Percentiles rank a stretch among this genome's conserved stretches.
Evolutionary conservation across 1,140 invertebrate genomes (phyloP).

Genomic region (Leguminivora glycinivorella): DNA sequence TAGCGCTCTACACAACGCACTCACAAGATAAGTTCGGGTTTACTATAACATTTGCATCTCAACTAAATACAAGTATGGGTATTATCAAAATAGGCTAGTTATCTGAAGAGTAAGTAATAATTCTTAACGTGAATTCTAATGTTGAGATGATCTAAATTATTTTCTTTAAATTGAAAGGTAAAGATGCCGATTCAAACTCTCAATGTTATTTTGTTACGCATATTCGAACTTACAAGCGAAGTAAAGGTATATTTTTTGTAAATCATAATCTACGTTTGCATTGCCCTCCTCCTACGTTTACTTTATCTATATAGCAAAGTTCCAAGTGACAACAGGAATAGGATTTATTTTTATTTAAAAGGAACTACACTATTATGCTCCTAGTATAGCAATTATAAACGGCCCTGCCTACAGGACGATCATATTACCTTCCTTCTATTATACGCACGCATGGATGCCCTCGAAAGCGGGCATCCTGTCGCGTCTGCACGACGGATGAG

Average conservation of each 20-base stretch:
- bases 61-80: background rate
- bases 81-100: background rate
- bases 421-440: constrained; percentile 6
- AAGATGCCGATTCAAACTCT: too few species aligned
- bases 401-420: constrained; percentile 14
- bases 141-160: too few species aligned
- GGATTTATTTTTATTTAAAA: background rate
- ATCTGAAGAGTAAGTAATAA: too few species aligned
- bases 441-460: constrained; percentile 24
- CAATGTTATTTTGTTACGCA: too few species aligned
- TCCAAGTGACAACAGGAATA: background rate
- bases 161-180: too few species aligned
- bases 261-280: too few species aligned
- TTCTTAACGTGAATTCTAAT: too few species aligned
- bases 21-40: background rate
- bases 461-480: constrained; percentile 13
- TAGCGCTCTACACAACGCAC: background rate
- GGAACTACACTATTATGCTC: background rate
- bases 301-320: background rate
- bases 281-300: too few species aligned
- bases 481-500: background rate
- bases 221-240: too few species aligned
- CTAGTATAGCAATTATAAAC: constrained; percentile 14
- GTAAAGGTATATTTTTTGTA: too few species aligned
- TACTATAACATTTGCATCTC: background rate